Evolutionary conservation across 2,888 invertebrate species (phyloP).

Genomic region (Phyllotreta striolata): DNA sequence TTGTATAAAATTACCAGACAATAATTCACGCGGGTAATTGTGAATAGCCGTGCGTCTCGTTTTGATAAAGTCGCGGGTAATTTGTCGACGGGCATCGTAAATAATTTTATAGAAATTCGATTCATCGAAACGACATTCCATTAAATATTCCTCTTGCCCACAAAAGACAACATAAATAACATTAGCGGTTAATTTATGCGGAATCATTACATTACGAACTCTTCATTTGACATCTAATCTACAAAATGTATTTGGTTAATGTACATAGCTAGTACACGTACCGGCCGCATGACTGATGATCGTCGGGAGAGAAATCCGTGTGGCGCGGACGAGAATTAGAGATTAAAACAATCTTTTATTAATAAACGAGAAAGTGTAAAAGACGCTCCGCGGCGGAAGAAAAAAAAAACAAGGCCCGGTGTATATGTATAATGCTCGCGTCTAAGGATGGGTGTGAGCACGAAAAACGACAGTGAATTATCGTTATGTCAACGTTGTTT

Average conservation of each 20-base stretch:
- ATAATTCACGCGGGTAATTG: too few species aligned
- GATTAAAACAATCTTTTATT: slow-evolving; percentile 29
- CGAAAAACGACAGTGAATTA: slow-evolving; percentile 30
- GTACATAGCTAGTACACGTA: slow-evolving; percentile 15
- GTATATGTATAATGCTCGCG: too few species aligned
- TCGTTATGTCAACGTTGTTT: slow-evolving; percentile 25
- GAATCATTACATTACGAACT: slow-evolving; percentile 20
- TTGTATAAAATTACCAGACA: too few species aligned
- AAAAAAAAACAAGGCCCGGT: slow-evolving; percentile 4
- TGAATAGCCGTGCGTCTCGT: too few species aligned
- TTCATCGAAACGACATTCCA: too few species aligned
- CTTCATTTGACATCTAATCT: slow-evolving; percentile 27
- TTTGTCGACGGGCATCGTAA: too few species aligned
- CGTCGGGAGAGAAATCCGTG: slow-evolving; percentile 27
- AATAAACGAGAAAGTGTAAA: slow-evolving; percentile 30
- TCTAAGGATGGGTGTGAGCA: slow-evolving; percentile 14
- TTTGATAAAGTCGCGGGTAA: too few species aligned
- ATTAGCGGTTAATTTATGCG: slow-evolving; percentile 12
- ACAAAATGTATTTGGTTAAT: slow-evolving; percentile 24
- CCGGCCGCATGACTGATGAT: slow-evolving; percentile 26
- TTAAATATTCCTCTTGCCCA: too few species aligned
- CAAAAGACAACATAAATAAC: not conserved
- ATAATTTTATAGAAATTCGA: too few species aligned
- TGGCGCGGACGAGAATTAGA: slow-evolving; percentile 23
- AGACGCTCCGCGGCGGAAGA: not conserved